Base-by-base conservation (phyloP, 2,113 vertebrate genomes). In the Nothoprocta perdicaria region DNA sequence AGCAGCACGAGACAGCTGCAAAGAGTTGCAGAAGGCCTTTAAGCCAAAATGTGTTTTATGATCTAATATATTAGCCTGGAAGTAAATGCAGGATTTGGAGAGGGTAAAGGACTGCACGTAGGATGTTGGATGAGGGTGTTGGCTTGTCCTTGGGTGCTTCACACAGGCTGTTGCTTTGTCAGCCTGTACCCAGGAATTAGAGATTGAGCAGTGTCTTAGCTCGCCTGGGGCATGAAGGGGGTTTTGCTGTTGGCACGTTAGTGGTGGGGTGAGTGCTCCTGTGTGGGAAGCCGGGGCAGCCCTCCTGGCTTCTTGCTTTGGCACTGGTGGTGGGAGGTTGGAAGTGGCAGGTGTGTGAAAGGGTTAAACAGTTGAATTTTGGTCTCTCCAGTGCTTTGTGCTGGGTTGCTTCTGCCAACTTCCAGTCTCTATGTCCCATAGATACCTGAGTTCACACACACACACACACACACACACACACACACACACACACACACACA, bases 211-310 rank as follows among this genome's bases (percentile, higher is more conserved):
- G 21, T 11, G 16, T 60, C 31, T 40, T 23, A n/a, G 41, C 21
- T 85, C 38, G 24, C 24, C 48, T 8, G 0, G 18, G 48, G 35
- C 48, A 45, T 38, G 5, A 40, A 12, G 18, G 29, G 24, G 22
- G 29, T 82, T 67, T 68, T 69, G 27, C 12, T 23, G 43, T 50
- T 10, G 46, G 9, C 3, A 45, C 24, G 41, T 38, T 29, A 41
- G 7, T 17, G 38, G 40, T 24, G n/a, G 29, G 7, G 5, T 0
- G 4, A 46, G 29, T 45, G 57, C 22, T 31, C 10, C 33, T 18
- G 18, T 4, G 9, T 1, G 5, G 43, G 62, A 53, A 81, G 53
- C 14, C 14, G 38, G 3, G 14, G 4, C 31, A 55, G 1, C 10
- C 2, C 12, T 38, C 12, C 45, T 3, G 57, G 55, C 19, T 48